A percentile compares a stretch with the other conserved stretches of the same genome.
phyloP scores from a whole-genome alignment of 2,888 invertebrate species.

The Athripsodes cinereus region DNA sequence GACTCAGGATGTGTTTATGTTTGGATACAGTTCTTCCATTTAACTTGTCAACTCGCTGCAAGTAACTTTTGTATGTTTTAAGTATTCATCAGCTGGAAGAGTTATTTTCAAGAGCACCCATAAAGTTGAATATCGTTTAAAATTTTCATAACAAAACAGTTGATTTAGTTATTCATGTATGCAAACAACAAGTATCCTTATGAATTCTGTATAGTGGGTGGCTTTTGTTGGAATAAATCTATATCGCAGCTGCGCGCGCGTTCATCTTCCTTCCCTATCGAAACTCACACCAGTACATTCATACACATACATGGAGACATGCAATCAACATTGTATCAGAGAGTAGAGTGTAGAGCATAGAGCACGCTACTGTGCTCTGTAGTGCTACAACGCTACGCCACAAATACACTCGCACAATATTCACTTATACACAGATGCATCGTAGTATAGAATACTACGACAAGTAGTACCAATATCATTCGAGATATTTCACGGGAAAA shows the following conservation, averaged over 20 bases:
- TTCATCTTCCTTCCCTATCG: constrained; percentile 9
- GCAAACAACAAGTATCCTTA: background rate
- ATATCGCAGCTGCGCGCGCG: constrained; percentile 17
- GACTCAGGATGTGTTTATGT: too few relatives aligned
- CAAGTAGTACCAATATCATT: background rate
- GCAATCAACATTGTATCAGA: too few relatives aligned
- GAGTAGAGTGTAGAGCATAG: too few relatives aligned
- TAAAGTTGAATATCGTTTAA: too few relatives aligned
- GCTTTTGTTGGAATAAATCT: background rate
- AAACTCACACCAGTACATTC: background rate
- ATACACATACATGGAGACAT: too few relatives aligned
- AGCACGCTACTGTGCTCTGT: too few relatives aligned
- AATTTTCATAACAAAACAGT: too few relatives aligned
- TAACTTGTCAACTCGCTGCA: constrained; percentile 6
- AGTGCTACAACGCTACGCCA: background rate
- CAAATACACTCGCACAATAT: constrained; percentile 8
- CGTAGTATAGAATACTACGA: too few relatives aligned
- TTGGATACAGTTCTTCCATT: too few relatives aligned
- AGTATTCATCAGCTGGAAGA: background rate
- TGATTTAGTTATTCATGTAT: background rate
- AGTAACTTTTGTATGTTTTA: background rate
- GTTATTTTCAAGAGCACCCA: too few relatives aligned
- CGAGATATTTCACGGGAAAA: constrained; percentile 11
- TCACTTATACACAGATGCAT: background rate
- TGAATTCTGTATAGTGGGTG: background rate